phyloP scores from a whole-genome alignment of 2,888 invertebrate species.

The Zootermopsis nevadensis region DNA sequence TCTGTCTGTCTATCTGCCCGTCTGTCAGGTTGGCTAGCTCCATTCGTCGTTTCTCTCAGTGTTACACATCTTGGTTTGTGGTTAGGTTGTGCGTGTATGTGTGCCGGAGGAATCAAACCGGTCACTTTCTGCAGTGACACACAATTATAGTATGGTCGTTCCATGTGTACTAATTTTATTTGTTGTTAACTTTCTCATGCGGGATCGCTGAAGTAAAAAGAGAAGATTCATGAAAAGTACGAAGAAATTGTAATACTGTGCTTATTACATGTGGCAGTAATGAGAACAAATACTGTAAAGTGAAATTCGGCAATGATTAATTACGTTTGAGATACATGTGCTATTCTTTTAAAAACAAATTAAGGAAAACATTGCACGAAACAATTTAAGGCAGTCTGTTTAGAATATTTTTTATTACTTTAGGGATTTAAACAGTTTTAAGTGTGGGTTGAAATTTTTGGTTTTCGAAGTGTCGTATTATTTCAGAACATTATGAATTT shows the following conservation, averaged over 20 bases:
- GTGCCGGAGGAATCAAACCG: background rate
- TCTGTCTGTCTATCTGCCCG: background rate
- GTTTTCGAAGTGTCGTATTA: background rate
- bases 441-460: background rate
- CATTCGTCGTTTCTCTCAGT: background rate
- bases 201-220: background rate
- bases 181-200: conserved; percentile 22
- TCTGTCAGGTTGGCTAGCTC: background rate
- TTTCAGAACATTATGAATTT: background rate
- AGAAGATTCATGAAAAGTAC: background rate
- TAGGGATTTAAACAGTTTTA: background rate
- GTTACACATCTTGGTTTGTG: conserved; percentile 19
- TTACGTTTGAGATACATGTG: background rate
- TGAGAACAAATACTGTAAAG: background rate
- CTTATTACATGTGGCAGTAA: background rate
- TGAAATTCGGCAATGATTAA: background rate
- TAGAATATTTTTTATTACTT: background rate
- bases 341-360: background rate
- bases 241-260: background rate
- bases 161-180: background rate
- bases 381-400: background rate
- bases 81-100: background rate
- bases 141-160: background rate
- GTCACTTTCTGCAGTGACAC: conserved; percentile 1
- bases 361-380: background rate